Base-by-base conservation (phyloP, 2,888 invertebrate genomes). In the Drosophila putrida region DNA sequence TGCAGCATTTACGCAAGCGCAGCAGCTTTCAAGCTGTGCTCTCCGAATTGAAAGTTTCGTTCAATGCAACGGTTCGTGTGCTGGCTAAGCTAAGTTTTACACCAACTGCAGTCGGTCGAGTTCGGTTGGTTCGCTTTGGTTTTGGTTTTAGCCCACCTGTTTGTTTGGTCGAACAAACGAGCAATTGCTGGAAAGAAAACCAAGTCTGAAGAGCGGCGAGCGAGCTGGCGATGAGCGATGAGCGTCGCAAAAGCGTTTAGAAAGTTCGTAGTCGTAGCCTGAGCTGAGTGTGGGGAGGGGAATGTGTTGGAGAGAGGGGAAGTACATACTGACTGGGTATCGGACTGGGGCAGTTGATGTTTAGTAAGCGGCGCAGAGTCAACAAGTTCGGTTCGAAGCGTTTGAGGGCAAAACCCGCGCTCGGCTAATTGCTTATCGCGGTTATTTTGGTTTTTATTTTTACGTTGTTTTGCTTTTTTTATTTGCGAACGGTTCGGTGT, bases 361-460 rank as follows among this genome's bases (percentile, higher is more conserved):
- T 83, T 62, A 88, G 82, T 82, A 58, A 77, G 88, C 82, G 86
- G 86, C 88, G 83, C 80, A 82, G 74, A 86, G 87, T 83, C 88
- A 86, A 68, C 80, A 67, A 77, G 82, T 80, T 77, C 80, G 77
- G 88, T 82, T 87, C 82, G 85, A 8, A 54, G 55, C 50, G 43
- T 38, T 62, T 43, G 50, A 53, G 59, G 36, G 63, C 58, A 63
- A 51, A 65, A 55, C 36, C 31, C 49, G 68, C 68, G 85, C 57
- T 79, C 46, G 55, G 46, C 62, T 60, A 69, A 70, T 75, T 62
- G 75, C 64, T 79, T 76, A 78, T 75, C 71, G 79, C 64, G 75
- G 9, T 60, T 59, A 58, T 44, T 62, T 60, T 39, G 6, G 6
- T 15, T 54, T 31, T 31, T 20, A 61, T 35, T 41, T 51, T 25